A percentile compares a stretch with the other conserved stretches of the same genome.
These are phyloP conservation scores for Phasianus colchicus DNA, from an alignment of 2,113 vertebrate genomes.

Conservation along the genomic window DNA sequence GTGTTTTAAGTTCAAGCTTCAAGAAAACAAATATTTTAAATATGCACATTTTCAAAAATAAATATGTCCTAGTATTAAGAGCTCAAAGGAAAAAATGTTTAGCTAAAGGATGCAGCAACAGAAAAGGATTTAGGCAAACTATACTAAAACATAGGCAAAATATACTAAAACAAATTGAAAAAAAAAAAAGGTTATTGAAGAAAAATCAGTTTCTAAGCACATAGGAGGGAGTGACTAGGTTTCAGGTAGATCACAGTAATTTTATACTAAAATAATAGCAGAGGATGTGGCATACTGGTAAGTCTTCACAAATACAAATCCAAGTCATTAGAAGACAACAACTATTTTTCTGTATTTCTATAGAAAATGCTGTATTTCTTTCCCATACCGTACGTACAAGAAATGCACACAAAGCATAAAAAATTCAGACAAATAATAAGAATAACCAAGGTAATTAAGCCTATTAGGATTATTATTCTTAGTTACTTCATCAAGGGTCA, in stretches of 20 bases:
- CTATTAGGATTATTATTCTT: background rate
- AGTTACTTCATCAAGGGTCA: background rate
- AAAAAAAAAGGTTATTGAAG: background rate
- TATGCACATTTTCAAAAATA: background rate
- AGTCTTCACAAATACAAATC: background rate
- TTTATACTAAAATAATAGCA: background rate
- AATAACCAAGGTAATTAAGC: background rate
- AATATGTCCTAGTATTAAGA: background rate
- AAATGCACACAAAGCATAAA: background rate
- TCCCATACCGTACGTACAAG: background rate
- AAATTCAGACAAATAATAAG: background rate
- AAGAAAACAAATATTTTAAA: background rate
- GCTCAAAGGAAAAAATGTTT: background rate
- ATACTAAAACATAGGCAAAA: background rate
- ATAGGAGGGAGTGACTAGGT: background rate
- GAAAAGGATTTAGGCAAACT: background rate
- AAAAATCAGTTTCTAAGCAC: background rate
- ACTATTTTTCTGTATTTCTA: background rate
- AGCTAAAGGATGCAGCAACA: background rate
- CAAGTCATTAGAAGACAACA: background rate
- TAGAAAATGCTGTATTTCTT: background rate
- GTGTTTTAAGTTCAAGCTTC: background rate
- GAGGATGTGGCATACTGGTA: background rate
- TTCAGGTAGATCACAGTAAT: background rate
- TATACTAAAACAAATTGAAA: background rate